Percentiles rank a stretch among this genome's conserved stretches.
Conservation (phyloP, 2,113 vertebrate genomes). For the Albula goreensis region DNA sequence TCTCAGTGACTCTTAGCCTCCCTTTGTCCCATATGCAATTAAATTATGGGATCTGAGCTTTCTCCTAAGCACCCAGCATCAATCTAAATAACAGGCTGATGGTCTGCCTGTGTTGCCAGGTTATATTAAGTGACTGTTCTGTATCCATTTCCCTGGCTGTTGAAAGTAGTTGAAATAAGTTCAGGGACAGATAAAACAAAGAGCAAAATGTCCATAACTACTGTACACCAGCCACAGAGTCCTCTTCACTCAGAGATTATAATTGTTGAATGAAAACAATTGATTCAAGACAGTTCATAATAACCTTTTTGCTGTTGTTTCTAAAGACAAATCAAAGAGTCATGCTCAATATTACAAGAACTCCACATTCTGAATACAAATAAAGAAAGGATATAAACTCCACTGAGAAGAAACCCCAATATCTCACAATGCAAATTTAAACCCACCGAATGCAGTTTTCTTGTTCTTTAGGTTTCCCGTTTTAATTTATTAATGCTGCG, state of each 20-base stretch:
- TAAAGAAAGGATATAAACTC: background rate
- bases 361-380: constrained; percentile 42
- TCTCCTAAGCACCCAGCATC: background rate
- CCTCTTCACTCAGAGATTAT: background rate
- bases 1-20: background rate
- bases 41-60: background rate
- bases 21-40: constrained; percentile 9
- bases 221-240: background rate
- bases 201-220: background rate
- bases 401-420: background rate
- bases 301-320: background rate
- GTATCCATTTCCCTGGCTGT: background rate
- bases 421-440: background rate
- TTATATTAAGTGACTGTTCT: background rate
- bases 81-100: background rate
- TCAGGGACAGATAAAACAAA: background rate
- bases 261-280: background rate
- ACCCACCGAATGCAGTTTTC: background rate
- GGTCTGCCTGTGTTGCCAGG: background rate
- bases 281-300: background rate
- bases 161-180: background rate
- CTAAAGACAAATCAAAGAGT: background rate
- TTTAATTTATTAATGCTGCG: background rate
- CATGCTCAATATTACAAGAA: constrained; percentile 42
- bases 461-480: background rate